These are phyloP conservation scores for Neomorphus geoffroyi DNA, from an alignment of 2,797 vertebrate genomes.

Conservation along the genomic window DNA sequence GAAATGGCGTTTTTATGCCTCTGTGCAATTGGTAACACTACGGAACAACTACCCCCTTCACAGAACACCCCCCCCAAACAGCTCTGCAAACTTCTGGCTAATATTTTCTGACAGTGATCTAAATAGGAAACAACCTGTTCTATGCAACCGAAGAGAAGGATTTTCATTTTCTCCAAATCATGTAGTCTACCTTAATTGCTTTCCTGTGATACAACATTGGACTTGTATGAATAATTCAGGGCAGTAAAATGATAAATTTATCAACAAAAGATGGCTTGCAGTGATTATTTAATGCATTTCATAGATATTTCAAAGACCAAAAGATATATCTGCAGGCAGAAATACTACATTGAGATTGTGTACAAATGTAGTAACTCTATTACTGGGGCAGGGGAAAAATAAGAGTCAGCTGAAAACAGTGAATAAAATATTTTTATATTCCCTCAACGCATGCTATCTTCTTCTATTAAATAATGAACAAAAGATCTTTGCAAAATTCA, in stretches of 20 bases:
- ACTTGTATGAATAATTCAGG: conserved; percentile 56
- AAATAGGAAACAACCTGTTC: neutral
- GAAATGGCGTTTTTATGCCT: neutral
- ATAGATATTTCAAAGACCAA: conserved; percentile 48
- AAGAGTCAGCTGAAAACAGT: conserved; percentile 19
- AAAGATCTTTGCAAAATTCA: conserved; percentile 32
- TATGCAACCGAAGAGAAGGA: neutral
- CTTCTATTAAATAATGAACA: conserved; percentile 39
- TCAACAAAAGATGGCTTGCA: conserved; percentile 37
- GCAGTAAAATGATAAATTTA: conserved; percentile 41
- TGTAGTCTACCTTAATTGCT: conserved; percentile 12
- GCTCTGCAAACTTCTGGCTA: neutral
- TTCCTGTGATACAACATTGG: neutral
- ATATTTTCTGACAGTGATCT: neutral
- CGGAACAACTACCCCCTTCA: neutral
- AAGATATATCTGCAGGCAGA: conserved; percentile 11
- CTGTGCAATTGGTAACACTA: rapidly evolving
- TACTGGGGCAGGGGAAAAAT: conserved; percentile 8
- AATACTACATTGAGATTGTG: neutral
- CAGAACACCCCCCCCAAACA: rapidly evolving
- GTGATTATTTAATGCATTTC: conserved; percentile 46
- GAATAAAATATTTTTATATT: conserved; percentile 60
- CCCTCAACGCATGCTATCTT: neutral
- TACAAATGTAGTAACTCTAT: conserved; percentile 23
- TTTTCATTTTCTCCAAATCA: neutral